These are phyloP conservation scores for Drosophila sproati DNA, from an alignment of 1,140 invertebrate species.

Conservation along the genomic window DNA sequence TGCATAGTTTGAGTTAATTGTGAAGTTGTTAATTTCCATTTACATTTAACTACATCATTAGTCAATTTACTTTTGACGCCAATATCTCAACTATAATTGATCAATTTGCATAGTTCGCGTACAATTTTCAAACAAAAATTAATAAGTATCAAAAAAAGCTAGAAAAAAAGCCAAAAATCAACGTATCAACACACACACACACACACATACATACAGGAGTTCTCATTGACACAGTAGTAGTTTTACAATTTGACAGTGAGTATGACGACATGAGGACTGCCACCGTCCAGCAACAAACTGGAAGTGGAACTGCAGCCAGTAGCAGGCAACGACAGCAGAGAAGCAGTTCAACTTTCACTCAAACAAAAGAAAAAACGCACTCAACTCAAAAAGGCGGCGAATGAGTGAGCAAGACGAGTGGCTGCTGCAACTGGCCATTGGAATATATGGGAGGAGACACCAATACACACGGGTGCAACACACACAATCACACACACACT, in stretches of 20 bases:
- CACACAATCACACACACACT: constrained; percentile 5
- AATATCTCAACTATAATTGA: no score
- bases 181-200: neutral
- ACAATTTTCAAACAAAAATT: no score
- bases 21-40: no score
- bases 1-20: no score
- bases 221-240: neutral
- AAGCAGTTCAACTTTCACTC: constrained; percentile 53
- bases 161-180: neutral
- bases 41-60: no score
- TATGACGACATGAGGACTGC: constrained; percentile 25
- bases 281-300: constrained; percentile 41
- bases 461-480: neutral
- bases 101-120: no score
- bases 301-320: constrained; percentile 43
- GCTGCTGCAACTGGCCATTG: constrained; percentile 61
- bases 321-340: constrained; percentile 25
- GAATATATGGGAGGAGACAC: constrained; percentile 76
- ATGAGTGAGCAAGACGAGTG: constrained; percentile 27
- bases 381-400: constrained; percentile 38
- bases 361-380: constrained; percentile 41
- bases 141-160: no score
- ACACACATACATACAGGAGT: neutral
- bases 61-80: no score
- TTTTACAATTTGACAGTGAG: neutral